Evolutionary conservation across 2,888 invertebrate species (phyloP).

Genomic region (Lumbricus terrestris): DNA sequence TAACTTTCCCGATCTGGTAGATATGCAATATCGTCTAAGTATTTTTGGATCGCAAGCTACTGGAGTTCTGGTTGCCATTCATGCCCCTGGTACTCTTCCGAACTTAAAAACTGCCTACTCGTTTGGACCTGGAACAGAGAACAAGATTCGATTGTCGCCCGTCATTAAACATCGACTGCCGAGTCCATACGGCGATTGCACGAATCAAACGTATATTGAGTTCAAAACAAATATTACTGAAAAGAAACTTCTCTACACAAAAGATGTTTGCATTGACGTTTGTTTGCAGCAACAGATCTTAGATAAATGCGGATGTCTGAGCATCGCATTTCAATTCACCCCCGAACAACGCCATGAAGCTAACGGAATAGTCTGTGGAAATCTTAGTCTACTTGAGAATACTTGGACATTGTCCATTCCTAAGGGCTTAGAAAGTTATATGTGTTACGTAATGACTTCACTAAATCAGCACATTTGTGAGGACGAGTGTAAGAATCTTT

Average conservation of each 20-base stretch:
- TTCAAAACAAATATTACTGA: background rate
- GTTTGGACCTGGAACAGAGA: conserved; percentile 24
- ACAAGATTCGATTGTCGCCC: background rate
- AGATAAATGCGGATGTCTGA: too few species aligned
- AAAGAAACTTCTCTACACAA: background rate
- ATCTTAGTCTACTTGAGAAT: too few species aligned
- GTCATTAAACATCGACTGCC: background rate
- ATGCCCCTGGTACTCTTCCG: background rate
- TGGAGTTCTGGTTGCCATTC: conserved; percentile 9
- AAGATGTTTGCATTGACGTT: too few species aligned
- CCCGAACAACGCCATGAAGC: too few species aligned
- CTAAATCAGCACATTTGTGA: too few species aligned
- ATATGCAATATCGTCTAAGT: background rate
- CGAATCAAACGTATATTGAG: background rate
- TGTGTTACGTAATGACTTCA: too few species aligned
- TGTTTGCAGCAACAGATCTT: too few species aligned
- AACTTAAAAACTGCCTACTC: background rate
- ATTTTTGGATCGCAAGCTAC: conserved; percentile 13
- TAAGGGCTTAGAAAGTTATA: too few species aligned
- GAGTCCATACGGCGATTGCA: too few species aligned
- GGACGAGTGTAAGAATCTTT: too few species aligned
- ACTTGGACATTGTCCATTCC: too few species aligned
- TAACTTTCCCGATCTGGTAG: background rate
- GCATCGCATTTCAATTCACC: background rate
- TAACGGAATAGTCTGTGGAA: too few species aligned